These are phyloP conservation scores for Xenopus tropicalis DNA, from an alignment of 2,113 vertebrate species.

Conservation along the genomic window DNA sequence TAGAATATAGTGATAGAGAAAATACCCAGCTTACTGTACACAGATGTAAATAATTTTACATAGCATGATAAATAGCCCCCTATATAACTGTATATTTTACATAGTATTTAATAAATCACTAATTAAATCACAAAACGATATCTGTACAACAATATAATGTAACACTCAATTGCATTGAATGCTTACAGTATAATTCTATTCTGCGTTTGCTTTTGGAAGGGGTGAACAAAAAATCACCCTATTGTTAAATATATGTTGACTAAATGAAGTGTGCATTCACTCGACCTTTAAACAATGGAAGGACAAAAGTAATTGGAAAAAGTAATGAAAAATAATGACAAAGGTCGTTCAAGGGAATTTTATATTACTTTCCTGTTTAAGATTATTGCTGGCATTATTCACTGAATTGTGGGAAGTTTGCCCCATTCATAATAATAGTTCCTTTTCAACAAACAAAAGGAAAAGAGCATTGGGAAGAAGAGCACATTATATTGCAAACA, in stretches of 20 bases:
- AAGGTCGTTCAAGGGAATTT: conserved; percentile 1
- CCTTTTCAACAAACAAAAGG: conserved; percentile 6
- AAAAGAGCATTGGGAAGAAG: neutral
- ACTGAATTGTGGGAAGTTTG: neutral
- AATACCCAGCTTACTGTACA: too few relatives aligned
- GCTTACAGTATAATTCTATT: neutral
- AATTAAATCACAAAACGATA: too few relatives aligned
- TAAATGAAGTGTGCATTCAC: neutral
- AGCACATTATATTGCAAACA: conserved; percentile 1
- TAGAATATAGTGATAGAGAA: too few relatives aligned
- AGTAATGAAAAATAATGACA: conserved; percentile 37
- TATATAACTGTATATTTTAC: too few relatives aligned
- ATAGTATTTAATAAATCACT: too few relatives aligned
- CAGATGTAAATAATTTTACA: too few relatives aligned
- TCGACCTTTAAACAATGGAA: conserved; percentile 31
- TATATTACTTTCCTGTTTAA: conserved; percentile 13
- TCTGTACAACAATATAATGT: too few relatives aligned
- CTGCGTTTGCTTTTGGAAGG: neutral
- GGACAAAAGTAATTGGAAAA: conserved; percentile 30
- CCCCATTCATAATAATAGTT: conserved; percentile 13
- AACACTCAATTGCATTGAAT: neutral
- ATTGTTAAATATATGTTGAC: conserved; percentile 25
- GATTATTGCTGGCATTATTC: neutral
- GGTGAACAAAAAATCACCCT: conserved; percentile 1
- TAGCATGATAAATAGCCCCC: too few relatives aligned